These are phyloP conservation scores for Leptopilina syphax DNA, from an alignment of 2,888 invertebrate species.

Conservation along the genomic window DNA sequence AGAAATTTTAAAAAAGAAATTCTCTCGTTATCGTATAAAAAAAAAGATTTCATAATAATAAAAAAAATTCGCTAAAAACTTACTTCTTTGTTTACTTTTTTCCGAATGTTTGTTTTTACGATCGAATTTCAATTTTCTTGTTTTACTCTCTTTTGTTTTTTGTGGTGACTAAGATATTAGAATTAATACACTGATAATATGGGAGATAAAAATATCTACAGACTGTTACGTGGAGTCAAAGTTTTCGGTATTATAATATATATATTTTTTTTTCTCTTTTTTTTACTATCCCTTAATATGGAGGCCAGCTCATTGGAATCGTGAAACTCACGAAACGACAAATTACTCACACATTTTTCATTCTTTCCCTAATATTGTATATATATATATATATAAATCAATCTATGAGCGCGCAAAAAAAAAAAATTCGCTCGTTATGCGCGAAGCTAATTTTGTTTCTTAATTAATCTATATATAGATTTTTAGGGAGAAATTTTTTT, in stretches of 20 bases:
- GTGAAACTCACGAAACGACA: constrained; percentile 9
- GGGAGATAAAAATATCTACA: constrained; percentile 55
- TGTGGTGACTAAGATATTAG: constrained; percentile 48
- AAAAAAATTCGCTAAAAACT: too few species aligned
- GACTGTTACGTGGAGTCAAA: constrained; percentile 30
- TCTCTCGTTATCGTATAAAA: too few species aligned
- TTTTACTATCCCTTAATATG: constrained; percentile 20
- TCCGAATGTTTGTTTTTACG: background rate
- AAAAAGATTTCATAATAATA: too few species aligned
- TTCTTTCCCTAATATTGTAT: constrained; percentile 1
- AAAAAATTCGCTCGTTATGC: background rate
- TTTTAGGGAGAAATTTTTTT: constrained; percentile 1
- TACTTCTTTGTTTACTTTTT: too few species aligned
- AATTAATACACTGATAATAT: constrained; percentile 53
- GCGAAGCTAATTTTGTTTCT: constrained; percentile 6
- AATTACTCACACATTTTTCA: background rate
- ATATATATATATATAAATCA: background rate
- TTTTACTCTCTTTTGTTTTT: background rate
- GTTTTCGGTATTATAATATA: constrained; percentile 4
- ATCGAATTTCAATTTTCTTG: background rate
- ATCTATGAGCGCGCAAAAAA: constrained; percentile 10
- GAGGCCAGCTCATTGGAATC: constrained; percentile 33
- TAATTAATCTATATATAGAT: background rate
- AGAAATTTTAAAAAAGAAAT: too few species aligned
- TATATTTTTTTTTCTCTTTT: background rate